Percentiles rank a stretch among this genome's conserved stretches.
Evolutionary conservation across 53 echinoderm and acorn worm species (phyloP).

Genomic region (Pentamera pediparva): DNA sequence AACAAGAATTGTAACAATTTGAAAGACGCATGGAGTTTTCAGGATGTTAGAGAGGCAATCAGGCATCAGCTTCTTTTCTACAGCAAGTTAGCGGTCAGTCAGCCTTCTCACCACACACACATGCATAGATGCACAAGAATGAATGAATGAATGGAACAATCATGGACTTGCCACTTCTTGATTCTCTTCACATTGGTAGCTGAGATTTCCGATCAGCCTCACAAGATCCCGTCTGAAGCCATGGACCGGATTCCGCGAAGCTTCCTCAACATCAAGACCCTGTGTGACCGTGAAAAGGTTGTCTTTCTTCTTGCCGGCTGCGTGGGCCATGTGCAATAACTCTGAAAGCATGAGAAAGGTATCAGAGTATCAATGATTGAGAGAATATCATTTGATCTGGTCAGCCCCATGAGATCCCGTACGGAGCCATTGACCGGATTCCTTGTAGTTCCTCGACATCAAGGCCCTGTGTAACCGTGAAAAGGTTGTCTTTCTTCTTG

Average conservation of each 20-base stretch:
- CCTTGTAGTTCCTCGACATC: neutral
- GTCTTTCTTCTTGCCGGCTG: conserved; percentile 10
- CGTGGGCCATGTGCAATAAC: conserved; percentile 17
- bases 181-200: conserved; percentile 59
- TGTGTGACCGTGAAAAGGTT: conserved; percentile 30
- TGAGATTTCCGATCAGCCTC: conserved; percentile 80
- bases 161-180: conserved; percentile 74
- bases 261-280: neutral
- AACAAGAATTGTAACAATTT: too few species aligned
- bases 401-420: conserved; percentile 65
- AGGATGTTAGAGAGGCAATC: neutral
- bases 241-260: conserved; percentile 39
- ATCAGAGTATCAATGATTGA: conserved; percentile 63
- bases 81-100: neutral
- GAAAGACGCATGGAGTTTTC: neutral
- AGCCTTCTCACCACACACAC: too few species aligned
- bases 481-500: too few species aligned
- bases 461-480: conserved; percentile 10
- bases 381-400: conserved; percentile 78
- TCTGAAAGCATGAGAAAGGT: too few species aligned
- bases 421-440: conserved; percentile 68
- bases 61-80: neutral
- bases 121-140: too few species aligned
- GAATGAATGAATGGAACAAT: neutral
- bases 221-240: conserved; percentile 83